A percentile compares a stretch with the other conserved stretches of the same genome.
Conservation (phyloP, 2,797 vertebrate species). For the Myotis daubentonii region DNA sequence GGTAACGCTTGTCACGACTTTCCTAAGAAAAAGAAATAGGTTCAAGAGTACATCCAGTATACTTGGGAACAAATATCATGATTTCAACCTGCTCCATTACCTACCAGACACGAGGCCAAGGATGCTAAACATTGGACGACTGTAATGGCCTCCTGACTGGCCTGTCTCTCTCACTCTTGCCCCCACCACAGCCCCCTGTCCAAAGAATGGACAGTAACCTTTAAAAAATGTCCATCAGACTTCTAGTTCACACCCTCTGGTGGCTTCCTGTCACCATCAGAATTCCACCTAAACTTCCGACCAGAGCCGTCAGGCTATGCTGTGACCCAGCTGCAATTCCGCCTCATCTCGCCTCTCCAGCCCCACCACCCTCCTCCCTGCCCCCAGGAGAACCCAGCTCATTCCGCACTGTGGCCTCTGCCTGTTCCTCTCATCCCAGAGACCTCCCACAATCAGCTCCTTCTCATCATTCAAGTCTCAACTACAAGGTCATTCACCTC, state of each 20-base stretch:
- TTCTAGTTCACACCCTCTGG: not conserved
- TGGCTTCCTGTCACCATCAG: not conserved
- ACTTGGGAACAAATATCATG: not conserved
- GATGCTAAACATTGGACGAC: not conserved
- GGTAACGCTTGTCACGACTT: conserved; percentile 92
- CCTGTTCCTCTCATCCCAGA: not conserved
- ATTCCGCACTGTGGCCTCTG: not conserved
- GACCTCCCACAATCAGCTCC: not conserved
- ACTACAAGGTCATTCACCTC: not conserved
- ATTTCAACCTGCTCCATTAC: not conserved
- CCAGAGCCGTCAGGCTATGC: not conserved
- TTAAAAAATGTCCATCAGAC: not conserved
- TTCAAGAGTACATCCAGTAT: not conserved
- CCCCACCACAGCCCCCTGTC: not conserved
- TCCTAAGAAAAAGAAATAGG: conserved; percentile 83
- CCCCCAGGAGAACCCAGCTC: not conserved
- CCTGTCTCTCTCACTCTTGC: not conserved
- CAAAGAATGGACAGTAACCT: not conserved
- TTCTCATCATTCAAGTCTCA: not conserved
- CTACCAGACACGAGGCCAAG: not conserved
- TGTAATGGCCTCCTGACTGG: not conserved
- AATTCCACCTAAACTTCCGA: not conserved
- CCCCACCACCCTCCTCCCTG: not conserved
- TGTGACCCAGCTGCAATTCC: not conserved
- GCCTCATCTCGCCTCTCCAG: not conserved